Conservation (phyloP, 2,888 invertebrate genomes). For the Brachyopa scutellaris region DNA sequence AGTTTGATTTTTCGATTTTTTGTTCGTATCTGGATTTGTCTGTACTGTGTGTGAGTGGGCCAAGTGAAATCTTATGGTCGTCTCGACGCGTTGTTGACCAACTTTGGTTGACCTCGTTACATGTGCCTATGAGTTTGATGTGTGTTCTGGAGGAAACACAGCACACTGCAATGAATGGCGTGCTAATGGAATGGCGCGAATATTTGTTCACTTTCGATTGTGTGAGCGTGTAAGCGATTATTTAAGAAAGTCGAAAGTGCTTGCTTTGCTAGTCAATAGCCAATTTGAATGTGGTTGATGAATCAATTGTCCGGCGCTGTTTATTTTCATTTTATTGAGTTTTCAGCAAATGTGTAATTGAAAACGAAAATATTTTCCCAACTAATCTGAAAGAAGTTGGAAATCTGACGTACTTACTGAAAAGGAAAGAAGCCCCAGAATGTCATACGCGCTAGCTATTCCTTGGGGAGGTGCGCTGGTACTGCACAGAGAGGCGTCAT, state of each 20-base stretch:
- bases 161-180: slow-evolving; percentile 4
- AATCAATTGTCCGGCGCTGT: slow-evolving; percentile 19
- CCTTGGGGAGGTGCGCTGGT: too few species aligned
- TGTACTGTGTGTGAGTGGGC: background rate
- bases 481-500: too few species aligned
- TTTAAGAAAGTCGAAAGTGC: slow-evolving; percentile 57
- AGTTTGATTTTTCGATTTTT: background rate
- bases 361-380: slow-evolving; percentile 5
- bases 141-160: background rate
- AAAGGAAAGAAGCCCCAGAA: too few species aligned
- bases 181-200: slow-evolving; percentile 38
- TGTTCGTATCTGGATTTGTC: background rate
- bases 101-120: slow-evolving; percentile 27
- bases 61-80: slow-evolving; percentile 39
- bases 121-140: background rate
- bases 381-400: too few species aligned
- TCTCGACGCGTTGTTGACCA: slow-evolving; percentile 20
- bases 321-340: background rate
- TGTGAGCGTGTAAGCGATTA: slow-evolving; percentile 33
- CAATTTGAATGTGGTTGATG: background rate
- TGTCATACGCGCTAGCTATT: too few species aligned
- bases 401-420: background rate
- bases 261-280: too few species aligned
- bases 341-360: background rate
- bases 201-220: slow-evolving; percentile 51